Base-by-base conservation (phyloP, 2,113 vertebrate species). In the Platysteira castanea region DNA sequence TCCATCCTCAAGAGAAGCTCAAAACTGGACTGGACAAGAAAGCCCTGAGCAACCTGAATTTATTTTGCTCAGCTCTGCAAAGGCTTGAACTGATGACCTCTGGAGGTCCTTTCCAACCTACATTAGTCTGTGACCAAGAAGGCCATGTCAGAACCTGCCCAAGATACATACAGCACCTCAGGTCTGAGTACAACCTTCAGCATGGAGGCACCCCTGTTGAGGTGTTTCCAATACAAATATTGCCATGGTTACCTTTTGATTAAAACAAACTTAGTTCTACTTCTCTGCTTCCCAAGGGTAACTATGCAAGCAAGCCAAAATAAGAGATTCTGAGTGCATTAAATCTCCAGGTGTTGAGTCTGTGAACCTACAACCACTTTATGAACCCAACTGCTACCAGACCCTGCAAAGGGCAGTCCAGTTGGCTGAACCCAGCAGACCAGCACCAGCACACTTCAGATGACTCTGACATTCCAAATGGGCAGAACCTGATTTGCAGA, bases 151-250 rank as follows among this genome's bases (percentile, higher is more conserved):
- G 76, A 93, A 81, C 30, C 71, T 81, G 47, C 35, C 44, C 69
- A 56, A 63, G 47, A 67, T 27, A 53, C 6, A 3, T 22, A 59
- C 18, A 70, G 64, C 47, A 77, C 39, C 71, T 81, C 60, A 59
- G 1, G 1, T 59, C 47, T 54, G 47, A 75, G n/a, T 39, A 56
- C 75, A 95, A 67, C 77, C 42, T 35, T n/a, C 71, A 90, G 86
- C 79, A 33, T 35, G 27, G 50, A 88, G 60, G 50, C 68, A 81
- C 33, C 52, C 78, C 73, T 63, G 56, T 78, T 81, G 83, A 70
- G 64, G 83, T 21, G 60, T 95, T 95, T 92, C 86, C 89, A 95
- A 84, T 33, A 95, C 84, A 96, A 92, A 95, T 37, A 92, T 75
- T 64, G 76, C 89, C 24, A 2, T 75, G 73, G 89, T 89, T 95